Evolutionary conservation across 2,113 vertebrate genomes (phyloP).

Genomic region (Phainopepla nitens): DNA sequence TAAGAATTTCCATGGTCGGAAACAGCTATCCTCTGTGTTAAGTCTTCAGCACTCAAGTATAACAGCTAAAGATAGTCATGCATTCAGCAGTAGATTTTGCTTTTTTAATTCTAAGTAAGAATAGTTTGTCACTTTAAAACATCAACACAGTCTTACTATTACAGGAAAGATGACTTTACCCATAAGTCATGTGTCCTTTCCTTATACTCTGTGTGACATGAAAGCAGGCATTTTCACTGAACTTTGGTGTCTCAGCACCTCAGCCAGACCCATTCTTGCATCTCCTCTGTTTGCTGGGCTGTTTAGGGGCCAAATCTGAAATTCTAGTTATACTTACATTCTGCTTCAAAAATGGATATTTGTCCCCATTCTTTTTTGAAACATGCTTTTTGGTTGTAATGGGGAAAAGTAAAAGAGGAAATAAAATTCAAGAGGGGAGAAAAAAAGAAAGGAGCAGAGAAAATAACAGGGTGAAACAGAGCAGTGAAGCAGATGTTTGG

Average conservation of each 20-base stretch:
- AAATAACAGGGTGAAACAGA: background rate
- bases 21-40: background rate
- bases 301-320: background rate
- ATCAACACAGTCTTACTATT: background rate
- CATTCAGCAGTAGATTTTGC: background rate
- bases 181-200: background rate
- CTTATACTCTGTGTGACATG: background rate
- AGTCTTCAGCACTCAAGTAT: background rate
- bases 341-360: background rate
- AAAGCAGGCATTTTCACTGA: background rate
- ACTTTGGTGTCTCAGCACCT: background rate
- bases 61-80: background rate
- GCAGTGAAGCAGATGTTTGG: conserved; percentile 6
- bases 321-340: background rate
- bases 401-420: background rate
- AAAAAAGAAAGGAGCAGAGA: background rate
- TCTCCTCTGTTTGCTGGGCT: background rate
- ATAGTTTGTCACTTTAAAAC: background rate
- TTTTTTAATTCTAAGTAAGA: background rate
- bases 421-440: background rate
- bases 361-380: background rate
- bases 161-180: background rate
- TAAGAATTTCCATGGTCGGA: background rate
- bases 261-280: background rate
- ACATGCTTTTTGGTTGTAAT: background rate